Percentiles rank a stretch among this genome's conserved stretches.
phyloP scores from a whole-genome alignment of 2,888 invertebrate genomes.

The Lochmaea capreae region DNA sequence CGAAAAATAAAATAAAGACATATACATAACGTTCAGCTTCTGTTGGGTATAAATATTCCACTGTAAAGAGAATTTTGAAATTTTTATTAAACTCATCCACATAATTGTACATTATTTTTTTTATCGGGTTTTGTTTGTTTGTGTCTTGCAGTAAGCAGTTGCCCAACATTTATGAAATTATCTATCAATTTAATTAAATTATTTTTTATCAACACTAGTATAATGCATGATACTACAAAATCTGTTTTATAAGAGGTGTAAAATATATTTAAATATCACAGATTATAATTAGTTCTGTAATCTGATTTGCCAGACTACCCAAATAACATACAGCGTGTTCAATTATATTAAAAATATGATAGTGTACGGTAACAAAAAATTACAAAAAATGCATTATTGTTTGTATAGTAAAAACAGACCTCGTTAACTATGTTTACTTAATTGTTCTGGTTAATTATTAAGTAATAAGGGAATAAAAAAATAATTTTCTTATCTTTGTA shows the following conservation, averaged over 20 bases:
- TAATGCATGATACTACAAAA: constrained; percentile 42
- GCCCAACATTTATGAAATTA: constrained; percentile 24
- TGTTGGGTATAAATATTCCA: too few species aligned
- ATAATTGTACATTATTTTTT: constrained; percentile 14
- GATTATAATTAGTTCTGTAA: constrained; percentile 52
- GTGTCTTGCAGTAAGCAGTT: neutral
- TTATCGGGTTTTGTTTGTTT: constrained; percentile 31
- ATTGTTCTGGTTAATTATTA: neutral
- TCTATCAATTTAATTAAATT: constrained; percentile 14
- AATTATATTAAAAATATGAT: constrained; percentile 1
- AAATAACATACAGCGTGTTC: constrained; percentile 33
- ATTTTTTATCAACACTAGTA: constrained; percentile 36
- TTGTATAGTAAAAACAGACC: neutral
- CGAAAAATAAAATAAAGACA: neutral
- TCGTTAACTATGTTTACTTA: neutral
- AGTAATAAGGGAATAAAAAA: neutral
- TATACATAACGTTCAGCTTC: too few species aligned
- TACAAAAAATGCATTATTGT: neutral
- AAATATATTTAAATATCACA: constrained; percentile 59
- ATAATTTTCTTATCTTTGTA: neutral
- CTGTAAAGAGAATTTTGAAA: too few species aligned
- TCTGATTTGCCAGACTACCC: constrained; percentile 37
- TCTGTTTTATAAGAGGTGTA: constrained; percentile 47
- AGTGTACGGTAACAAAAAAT: constrained; percentile 2
- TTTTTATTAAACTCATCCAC: neutral